Percentiles rank a stretch among this genome's conserved stretches.
Conservation (phyloP, 1,140 invertebrate species). For the Heliconius eleuchia region DNA sequence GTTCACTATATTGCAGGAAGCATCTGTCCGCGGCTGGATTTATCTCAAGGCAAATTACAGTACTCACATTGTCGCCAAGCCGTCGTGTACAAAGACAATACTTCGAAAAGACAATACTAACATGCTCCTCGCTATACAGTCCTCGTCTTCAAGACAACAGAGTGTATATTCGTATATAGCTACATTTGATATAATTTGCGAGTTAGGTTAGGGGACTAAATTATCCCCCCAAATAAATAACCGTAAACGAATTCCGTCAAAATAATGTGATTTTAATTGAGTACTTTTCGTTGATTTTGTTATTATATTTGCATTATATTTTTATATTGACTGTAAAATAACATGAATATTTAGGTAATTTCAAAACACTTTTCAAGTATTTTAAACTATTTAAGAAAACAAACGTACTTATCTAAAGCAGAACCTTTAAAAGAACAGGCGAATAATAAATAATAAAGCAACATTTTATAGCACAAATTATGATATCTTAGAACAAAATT, state of each 20-base stretch:
- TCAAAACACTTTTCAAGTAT: not conserved
- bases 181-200: not conserved
- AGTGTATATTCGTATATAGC: not conserved
- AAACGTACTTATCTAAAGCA: not conserved
- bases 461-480: not conserved
- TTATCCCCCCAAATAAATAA: slow-evolving; percentile 29
- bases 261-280: slow-evolving; percentile 32
- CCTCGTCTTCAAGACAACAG: not conserved
- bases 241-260: slow-evolving; percentile 25
- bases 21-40: slow-evolving; percentile 69
- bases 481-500: slow-evolving; percentile 6
- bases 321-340: slow-evolving; percentile 1
- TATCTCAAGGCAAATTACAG: slow-evolving; percentile 71
- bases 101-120: slow-evolving; percentile 21
- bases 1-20: slow-evolving; percentile 52
- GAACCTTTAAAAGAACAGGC: not conserved
- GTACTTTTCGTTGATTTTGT: slow-evolving; percentile 15
- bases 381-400: not conserved
- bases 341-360: no score
- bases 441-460: not conserved
- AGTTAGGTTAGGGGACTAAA: slow-evolving; percentile 7
- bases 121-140: not conserved
- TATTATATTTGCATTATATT: not conserved
- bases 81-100: slow-evolving; percentile 22
- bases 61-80: slow-evolving; percentile 40